These are phyloP conservation scores for Pachypanchax playfairii DNA, from an alignment of 2,113 vertebrate genomes.

Conservation along the genomic window DNA sequence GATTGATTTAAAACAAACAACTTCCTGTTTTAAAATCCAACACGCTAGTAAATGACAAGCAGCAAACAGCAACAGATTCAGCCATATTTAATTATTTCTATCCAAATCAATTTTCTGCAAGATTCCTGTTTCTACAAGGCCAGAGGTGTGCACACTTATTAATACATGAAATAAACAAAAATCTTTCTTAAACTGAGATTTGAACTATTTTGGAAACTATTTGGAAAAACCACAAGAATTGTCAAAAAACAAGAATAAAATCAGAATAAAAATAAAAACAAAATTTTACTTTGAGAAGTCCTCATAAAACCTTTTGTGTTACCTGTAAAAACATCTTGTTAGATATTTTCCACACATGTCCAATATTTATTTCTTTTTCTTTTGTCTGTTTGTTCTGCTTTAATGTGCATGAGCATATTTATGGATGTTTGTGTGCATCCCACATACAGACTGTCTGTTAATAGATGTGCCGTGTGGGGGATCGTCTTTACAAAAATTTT, in stretches of 20 bases:
- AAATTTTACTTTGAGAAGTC: neutral
- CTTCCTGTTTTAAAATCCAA: too few relatives aligned
- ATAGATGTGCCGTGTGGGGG: constrained; percentile 55
- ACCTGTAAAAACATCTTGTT: neutral
- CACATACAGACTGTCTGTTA: constrained; percentile 62
- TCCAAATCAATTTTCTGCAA: neutral
- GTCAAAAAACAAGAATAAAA: neutral
- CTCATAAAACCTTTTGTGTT: neutral
- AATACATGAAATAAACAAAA: too few relatives aligned
- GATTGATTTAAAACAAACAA: neutral
- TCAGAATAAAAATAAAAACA: neutral
- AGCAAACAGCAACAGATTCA: too few relatives aligned
- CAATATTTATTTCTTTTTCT: constrained; percentile 1
- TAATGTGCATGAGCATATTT: constrained; percentile 24
- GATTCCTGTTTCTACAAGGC: neutral
- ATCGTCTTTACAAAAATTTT: constrained; percentile 41
- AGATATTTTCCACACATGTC: neutral
- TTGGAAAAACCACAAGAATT: too few relatives aligned
- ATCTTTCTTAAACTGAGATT: too few relatives aligned
- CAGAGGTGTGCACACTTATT: too few relatives aligned
- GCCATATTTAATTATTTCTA: too few relatives aligned
- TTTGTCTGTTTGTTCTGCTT: constrained; percentile 1
- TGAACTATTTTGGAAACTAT: too few relatives aligned
- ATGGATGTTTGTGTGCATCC: too few relatives aligned
- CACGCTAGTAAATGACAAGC: too few relatives aligned